A percentile compares a stretch with the other conserved stretches of the same genome.
Evolutionary conservation across 2,113 vertebrate genomes (phyloP).

Genomic region (Barbus barbus): DNA sequence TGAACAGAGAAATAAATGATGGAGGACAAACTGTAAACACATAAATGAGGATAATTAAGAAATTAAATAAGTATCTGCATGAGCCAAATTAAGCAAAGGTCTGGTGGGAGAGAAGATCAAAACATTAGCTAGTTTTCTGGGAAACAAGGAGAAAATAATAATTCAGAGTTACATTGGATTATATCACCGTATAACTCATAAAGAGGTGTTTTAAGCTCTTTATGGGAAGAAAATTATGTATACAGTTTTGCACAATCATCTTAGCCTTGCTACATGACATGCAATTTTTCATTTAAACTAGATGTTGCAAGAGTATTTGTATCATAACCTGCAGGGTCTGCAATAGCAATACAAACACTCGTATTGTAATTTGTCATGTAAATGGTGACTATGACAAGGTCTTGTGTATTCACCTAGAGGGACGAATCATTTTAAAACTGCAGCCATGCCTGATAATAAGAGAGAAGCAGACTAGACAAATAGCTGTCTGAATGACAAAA

Average conservation of each 20-base stretch:
- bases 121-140: constrained; percentile 4
- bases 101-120: constrained; percentile 3
- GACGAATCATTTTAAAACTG: constrained; percentile 51
- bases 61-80: neutral
- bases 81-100: constrained; percentile 7
- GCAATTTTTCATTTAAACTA: constrained; percentile 52
- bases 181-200: neutral
- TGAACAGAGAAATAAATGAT: constrained; percentile 10
- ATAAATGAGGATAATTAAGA: constrained; percentile 47
- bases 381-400: constrained; percentile 61
- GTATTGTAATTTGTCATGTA: constrained; percentile 57
- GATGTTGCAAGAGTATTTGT: constrained; percentile 47
- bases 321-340: constrained; percentile 48
- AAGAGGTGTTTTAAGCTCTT: constrained; percentile 16
- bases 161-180: neutral
- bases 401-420: constrained; percentile 54
- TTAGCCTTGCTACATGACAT: constrained; percentile 59
- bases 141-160: neutral
- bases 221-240: constrained; percentile 32
- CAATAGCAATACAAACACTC: constrained; percentile 43
- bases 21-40: constrained; percentile 7
- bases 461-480: constrained; percentile 60
- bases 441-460: constrained; percentile 44
- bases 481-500: constrained; percentile 52
- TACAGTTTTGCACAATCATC: constrained; percentile 31